Evolutionary conservation across 1,140 invertebrate species (phyloP).

Genomic region (Oryctes rhinoceros): DNA sequence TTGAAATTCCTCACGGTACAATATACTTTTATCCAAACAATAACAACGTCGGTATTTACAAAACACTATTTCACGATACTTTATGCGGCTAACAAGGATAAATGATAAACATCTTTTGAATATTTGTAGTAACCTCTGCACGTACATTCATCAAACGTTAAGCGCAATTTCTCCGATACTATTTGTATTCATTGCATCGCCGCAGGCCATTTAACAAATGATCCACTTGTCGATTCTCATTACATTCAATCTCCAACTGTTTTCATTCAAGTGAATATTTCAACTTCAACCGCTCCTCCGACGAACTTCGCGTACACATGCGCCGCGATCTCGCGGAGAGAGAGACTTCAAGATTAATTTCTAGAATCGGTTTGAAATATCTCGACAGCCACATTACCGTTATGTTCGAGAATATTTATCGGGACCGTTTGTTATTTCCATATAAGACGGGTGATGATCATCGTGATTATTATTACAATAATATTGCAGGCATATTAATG

Average conservation of each 20-base stretch:
- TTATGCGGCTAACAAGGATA: too few relatives aligned
- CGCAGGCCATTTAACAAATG: slow-evolving; percentile 3
- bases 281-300: slow-evolving; percentile 10
- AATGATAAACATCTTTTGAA: too few relatives aligned
- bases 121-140: too few relatives aligned
- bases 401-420: slow-evolving; percentile 25
- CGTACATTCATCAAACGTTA: slow-evolving; percentile 1
- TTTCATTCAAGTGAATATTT: slow-evolving; percentile 31
- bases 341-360: slow-evolving; percentile 25
- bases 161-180: slow-evolving; percentile 11
- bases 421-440: slow-evolving; percentile 22
- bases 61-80: too few relatives aligned
- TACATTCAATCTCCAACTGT: slow-evolving; percentile 34
- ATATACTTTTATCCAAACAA: too few relatives aligned
- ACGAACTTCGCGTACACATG: not conserved
- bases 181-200: slow-evolving; percentile 25
- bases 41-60: too few relatives aligned
- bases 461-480: slow-evolving; percentile 14
- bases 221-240: slow-evolving; percentile 27
- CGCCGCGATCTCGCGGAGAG: not conserved
- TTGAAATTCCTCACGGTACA: too few relatives aligned
- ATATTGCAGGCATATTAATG: slow-evolving; percentile 9
- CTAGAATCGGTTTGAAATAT: slow-evolving; percentile 36
- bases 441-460: slow-evolving; percentile 20
- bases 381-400: slow-evolving; percentile 28